phyloP scores from a whole-genome alignment of 2,113 vertebrate genomes.

The Ranitomeya variabilis region DNA sequence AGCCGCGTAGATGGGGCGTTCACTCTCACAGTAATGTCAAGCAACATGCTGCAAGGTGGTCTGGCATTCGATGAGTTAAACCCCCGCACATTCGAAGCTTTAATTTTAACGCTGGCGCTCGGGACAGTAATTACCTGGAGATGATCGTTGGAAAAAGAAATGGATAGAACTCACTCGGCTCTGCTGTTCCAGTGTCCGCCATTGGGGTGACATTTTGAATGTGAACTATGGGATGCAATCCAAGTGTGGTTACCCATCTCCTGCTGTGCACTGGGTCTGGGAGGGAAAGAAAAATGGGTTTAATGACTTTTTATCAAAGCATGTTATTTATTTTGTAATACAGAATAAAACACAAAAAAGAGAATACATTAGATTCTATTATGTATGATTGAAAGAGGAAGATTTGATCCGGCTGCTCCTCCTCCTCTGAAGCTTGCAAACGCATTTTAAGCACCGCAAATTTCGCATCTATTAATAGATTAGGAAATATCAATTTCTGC shows the following conservation, averaged over 20 bases:
- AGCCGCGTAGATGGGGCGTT: background rate
- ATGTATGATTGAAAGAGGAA: constrained; percentile 53
- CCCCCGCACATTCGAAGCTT: constrained; percentile 4
- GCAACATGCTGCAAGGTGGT: background rate
- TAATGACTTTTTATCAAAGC: constrained; percentile 54
- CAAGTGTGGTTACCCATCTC: background rate
- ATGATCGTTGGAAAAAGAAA: background rate
- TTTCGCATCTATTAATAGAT: background rate
- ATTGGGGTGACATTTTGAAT: constrained; percentile 25
- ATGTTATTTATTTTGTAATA: constrained; percentile 59
- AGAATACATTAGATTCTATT: constrained; percentile 52
- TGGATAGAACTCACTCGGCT: background rate
- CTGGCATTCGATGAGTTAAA: constrained; percentile 10
- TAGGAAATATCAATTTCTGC: background rate
- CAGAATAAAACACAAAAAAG: constrained; percentile 28
- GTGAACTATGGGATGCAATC: background rate
- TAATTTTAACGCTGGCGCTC: background rate
- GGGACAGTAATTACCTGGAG: background rate
- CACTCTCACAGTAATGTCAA: background rate
- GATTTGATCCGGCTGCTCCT: background rate
- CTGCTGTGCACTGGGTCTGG: background rate
- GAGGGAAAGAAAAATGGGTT: background rate
- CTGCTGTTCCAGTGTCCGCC: background rate
- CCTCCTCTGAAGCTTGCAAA: background rate
- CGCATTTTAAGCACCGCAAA: background rate